A percentile compares a stretch with the other conserved stretches of the same genome.
phyloP scores from a whole-genome alignment of 2,797 vertebrate species.

The Emydoidea blandingii region DNA sequence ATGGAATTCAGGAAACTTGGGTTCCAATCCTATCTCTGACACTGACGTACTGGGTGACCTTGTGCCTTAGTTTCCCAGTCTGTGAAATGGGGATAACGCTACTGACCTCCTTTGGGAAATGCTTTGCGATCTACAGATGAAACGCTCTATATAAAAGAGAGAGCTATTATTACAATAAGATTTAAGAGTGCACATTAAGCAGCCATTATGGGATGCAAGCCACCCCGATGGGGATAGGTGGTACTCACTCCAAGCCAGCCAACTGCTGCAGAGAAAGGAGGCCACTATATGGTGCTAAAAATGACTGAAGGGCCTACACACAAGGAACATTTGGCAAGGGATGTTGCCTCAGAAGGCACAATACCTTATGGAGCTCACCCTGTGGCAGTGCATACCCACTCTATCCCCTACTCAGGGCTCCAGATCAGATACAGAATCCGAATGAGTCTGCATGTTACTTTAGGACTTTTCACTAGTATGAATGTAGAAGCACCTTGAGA shows the following conservation, averaged over 20 bases:
- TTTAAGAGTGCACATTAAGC: not conserved
- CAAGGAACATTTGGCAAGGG: not conserved
- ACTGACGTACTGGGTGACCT: not conserved
- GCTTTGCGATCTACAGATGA: not conserved
- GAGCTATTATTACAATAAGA: not conserved
- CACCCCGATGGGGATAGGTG: not conserved
- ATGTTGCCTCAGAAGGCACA: not conserved
- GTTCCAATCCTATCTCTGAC: not conserved
- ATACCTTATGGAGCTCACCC: not conserved
- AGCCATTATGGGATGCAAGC: not conserved
- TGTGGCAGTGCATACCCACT: not conserved
- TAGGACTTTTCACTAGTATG: not conserved
- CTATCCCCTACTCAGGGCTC: not conserved
- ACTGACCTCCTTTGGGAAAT: not conserved
- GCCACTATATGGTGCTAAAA: not conserved
- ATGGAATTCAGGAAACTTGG: not conserved
- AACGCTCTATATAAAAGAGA: not conserved
- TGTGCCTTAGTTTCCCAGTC: not conserved
- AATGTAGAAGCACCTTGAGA: not conserved
- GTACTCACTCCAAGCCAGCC: not conserved
- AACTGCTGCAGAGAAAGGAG: not conserved
- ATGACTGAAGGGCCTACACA: not conserved
- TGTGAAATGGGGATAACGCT: not conserved
- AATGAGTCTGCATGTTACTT: not conserved
- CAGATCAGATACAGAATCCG: not conserved